Base-by-base conservation (phyloP, 2,888 invertebrate genomes). In the Parapristionchus giblindavisi region DNA sequence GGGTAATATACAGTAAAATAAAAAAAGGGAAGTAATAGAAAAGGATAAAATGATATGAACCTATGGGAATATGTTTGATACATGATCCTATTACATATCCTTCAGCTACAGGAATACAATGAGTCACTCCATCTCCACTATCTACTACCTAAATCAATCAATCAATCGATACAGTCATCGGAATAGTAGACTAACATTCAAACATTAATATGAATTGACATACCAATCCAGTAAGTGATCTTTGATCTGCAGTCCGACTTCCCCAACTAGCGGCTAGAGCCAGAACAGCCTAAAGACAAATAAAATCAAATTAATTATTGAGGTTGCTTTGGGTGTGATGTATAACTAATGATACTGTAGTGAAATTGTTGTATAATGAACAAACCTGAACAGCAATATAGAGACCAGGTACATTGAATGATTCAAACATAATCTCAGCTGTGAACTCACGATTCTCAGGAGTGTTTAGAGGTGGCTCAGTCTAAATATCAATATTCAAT, bases 11-110 rank as follows among this genome's bases (percentile, higher is more conserved):
- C 11, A 43, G 17, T n/a, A 17, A 1, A 5, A 1, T 56, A 56
- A 29, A 1, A 27, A 56, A 56, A 3, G 24, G 14, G 8, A 29
- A 24, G 21, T 24, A 32, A 48, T n/a, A 3, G 36, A 36, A 34
- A 65, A 66, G 43, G 21, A 70, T n/a, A n/a, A 32, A 58, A 27
- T 21, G 8, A 48, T n/a, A 32, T 14, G 78, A 99, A 83, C 99
- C 99, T 85, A 99, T 98, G n/a, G 99, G 99, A 90, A 99, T 99
- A 91, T 99, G 99, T 90, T 99, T 99, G 87, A 99, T 99, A 90
- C 99, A 99, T 84, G 97, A 98, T 74, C 99, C 74, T 4, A 99
- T 99, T 3, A 99, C 98, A 89, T 98, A 99, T 72, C 99, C 99
- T 89, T 99, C 98, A 51, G 98, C 98, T 87, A 99, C 98, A 81